Percentiles rank a stretch among this genome's conserved stretches.
phyloP scores from a whole-genome alignment of 2,888 invertebrate genomes.

The Sinelater perroti region DNA sequence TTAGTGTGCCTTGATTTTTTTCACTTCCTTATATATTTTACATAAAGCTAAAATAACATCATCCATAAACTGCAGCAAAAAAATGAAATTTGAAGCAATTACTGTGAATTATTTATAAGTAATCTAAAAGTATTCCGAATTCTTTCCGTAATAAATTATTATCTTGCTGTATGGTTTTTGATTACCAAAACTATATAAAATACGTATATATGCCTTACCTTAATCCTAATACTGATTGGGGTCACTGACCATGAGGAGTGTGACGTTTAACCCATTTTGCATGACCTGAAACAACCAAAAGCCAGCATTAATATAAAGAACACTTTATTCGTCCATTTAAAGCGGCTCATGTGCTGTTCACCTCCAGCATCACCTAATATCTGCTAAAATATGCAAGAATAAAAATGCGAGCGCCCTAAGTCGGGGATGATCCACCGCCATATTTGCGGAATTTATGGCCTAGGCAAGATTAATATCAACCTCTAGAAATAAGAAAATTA shows the following conservation, averaged over 20 bases:
- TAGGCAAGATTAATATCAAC: too few species aligned
- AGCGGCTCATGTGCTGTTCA: too few species aligned
- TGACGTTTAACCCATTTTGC: constrained; percentile 35
- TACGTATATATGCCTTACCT: constrained; percentile 20
- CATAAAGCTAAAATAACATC: too few species aligned
- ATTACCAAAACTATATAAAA: background rate
- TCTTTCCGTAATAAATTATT: background rate
- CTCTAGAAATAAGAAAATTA: too few species aligned
- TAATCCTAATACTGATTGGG: constrained; percentile 32
- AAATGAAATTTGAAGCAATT: too few species aligned
- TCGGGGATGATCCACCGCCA: background rate
- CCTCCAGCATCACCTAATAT: background rate
- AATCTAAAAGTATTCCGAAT: too few species aligned
- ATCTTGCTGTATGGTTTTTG: background rate
- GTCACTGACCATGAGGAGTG: constrained; percentile 25
- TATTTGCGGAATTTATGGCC: constrained; percentile 1
- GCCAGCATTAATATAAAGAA: background rate
- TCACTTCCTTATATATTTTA: too few species aligned
- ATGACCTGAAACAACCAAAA: constrained; percentile 28
- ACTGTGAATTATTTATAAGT: too few species aligned
- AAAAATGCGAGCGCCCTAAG: background rate
- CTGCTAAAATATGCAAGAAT: constrained; percentile 6
- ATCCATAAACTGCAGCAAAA: too few species aligned
- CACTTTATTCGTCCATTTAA: too few species aligned
- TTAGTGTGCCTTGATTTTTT: too few species aligned